Evolutionary conservation across 2,888 invertebrate genomes (phyloP), one percentile per base, ranked within the genome.

Genomic region (Nomada fucata): DNA sequence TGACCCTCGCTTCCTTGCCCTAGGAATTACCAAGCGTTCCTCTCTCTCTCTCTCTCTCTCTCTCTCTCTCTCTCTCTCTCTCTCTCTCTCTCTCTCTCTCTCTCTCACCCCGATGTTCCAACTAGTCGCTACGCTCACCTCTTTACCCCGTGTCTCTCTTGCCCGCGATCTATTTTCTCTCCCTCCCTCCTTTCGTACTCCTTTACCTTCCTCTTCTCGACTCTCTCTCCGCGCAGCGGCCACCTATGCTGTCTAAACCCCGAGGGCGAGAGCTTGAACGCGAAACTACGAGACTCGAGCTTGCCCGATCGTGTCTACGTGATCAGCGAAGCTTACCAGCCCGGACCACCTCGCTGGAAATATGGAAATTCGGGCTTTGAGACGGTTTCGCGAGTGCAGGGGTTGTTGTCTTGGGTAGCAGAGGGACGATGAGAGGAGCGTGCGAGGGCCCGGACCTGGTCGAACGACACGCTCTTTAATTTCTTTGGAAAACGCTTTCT

Each of bases 1-100:
- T 88, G 84, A 86, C 89, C 89, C 89, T 88, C 87, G 88, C 87
- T 85, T 87, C 90, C 91, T 91, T 89, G 88, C 89, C 89, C 88
- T 88, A 89, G 89, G 89, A 89, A 89, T 89, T 85, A 84, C 79
- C 87, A 75, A 87, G 82, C 88, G 83, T 70, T 63, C 77, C 67
- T 60, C 71, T 64, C 79, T 71, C 83, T 61, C 57, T 57, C 65
- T 23, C 23, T 23, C 23, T 23, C 23, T n/a, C 67, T 60, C 71
- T 64, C 79, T 71, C 83, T 61, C 57, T 57, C 65, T 23, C 23
- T 23, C 23, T 23, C 67, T 60, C 71, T 64, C 79, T 71, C 83
- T 61, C 57, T 57, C 65, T 23, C 23, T 23, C 23, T 23, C 23
- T n/a, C 67, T 60, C 71, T 64, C 79, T 71, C 83, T 61, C 57